A percentile compares a stretch with the other conserved stretches of the same genome.
Evolutionary conservation across 2,888 invertebrate genomes (phyloP).

Genomic region (Mesoligia furuncula): DNA sequence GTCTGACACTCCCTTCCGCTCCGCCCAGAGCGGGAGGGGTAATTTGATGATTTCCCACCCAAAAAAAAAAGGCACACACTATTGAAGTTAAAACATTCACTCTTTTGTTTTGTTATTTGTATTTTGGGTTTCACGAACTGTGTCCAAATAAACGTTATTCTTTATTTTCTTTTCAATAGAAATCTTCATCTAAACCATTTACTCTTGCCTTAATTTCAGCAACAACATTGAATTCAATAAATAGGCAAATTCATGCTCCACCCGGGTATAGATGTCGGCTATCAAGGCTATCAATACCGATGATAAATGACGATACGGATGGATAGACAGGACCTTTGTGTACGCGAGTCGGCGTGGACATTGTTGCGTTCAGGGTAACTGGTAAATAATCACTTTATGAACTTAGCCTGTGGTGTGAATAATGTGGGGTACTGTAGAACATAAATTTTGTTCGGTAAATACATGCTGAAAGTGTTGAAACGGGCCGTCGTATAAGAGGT

Average conservation of each 20-base stretch:
- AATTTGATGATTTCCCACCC: too few relatives aligned
- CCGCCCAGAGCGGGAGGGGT: too few relatives aligned
- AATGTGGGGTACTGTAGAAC: neutral
- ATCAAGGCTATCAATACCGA: constrained; percentile 57
- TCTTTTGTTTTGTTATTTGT: too few relatives aligned
- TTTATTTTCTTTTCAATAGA: neutral
- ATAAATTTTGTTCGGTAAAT: constrained; percentile 1
- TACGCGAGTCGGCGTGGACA: constrained; percentile 40
- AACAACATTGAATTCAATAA: constrained; percentile 45
- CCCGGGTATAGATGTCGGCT: constrained; percentile 48
- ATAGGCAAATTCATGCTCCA: constrained; percentile 56
- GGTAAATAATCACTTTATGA: constrained; percentile 52
- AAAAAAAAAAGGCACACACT: too few relatives aligned
- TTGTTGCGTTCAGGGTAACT: constrained; percentile 50
- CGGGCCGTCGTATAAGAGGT: neutral
- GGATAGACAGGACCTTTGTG: constrained; percentile 57
- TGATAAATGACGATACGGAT: constrained; percentile 61
- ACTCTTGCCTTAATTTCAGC: constrained; percentile 15
- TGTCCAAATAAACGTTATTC: neutral
- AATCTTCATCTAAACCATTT: constrained; percentile 32
- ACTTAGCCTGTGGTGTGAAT: constrained; percentile 15
- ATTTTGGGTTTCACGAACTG: neutral
- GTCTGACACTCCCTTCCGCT: too few relatives aligned
- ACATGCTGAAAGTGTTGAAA: neutral
- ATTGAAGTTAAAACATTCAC: too few relatives aligned